Base-by-base conservation (phyloP, 2,113 vertebrate genomes). In the Bambusicola thoracicus region DNA sequence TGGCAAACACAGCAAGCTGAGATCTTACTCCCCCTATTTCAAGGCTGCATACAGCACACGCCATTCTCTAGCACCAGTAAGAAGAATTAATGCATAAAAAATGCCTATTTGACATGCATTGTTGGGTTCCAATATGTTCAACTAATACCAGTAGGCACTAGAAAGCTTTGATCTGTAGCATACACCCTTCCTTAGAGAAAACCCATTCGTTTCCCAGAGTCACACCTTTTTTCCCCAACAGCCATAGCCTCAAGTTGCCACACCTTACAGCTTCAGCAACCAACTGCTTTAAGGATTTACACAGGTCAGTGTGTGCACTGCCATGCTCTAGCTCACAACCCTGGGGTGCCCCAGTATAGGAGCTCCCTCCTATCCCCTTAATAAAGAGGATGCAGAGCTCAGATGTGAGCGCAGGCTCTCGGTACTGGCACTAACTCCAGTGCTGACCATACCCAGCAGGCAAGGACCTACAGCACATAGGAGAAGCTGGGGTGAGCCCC, bases 361-460 rank as follows among this genome's bases (percentile, higher is more conserved):
- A 90, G 25, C 59, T 88, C 43, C 34, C 43, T 88, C 24, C 49
- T 59, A 9, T 25, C 29, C 36, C 7, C 21, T 63, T 32, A 3
- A 4, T 2, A 38, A 6, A 69, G 61, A 43, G 55, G 29, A 56
- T n/a, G 25, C 46, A 72, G 27, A 67, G 20, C 11, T 10, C 18
- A 38, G 13, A 20, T 21, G 56, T 20, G n/a, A n/a, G 49, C 17
- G 48, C n/a, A 61, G 43, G n/a, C 49, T 6, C 44, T 36, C 53
- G 12, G 7, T 12, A 49, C 53, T 90, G 46, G 48, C 20, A 36
- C 15, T 34, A n/a, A 8, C 29, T 79, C 38, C 67, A 56, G 53
- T 2, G 32, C 48, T 43, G 34, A 59, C 29, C 14, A 4, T 10
- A 46, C 2, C 22, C 51, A 25, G 19, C 0, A 1, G 55, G 32